Evolutionary conservation across 2,797 vertebrate species (phyloP).

Genomic region (Sphenopsis melanotis): DNA sequence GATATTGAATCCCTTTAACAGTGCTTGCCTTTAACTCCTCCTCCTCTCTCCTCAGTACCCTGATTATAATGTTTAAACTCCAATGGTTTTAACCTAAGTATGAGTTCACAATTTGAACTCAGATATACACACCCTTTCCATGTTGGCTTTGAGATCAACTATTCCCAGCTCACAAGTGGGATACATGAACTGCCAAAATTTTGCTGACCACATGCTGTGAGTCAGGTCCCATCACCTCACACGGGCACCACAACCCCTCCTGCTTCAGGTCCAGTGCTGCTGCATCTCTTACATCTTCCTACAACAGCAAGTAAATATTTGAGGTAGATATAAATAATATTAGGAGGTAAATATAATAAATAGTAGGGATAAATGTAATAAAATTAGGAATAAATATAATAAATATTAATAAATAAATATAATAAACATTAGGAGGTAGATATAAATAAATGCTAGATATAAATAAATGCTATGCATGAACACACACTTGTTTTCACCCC

Average conservation of each 20-base stretch:
- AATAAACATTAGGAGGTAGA: neutral
- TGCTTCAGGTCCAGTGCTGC: neutral
- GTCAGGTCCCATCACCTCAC: accelerated
- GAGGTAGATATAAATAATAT: neutral
- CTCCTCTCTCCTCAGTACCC: neutral
- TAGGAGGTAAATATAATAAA: neutral
- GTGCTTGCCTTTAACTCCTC: neutral
- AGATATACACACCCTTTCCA: neutral
- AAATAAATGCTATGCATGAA: neutral
- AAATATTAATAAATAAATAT: neutral
- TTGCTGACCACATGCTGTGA: accelerated
- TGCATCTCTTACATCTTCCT: neutral
- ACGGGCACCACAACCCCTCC: neutral
- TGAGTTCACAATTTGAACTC: neutral
- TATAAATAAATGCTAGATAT: neutral
- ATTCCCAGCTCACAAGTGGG: neutral
- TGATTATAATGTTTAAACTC: slow-evolving; percentile 1
- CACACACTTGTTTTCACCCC: neutral
- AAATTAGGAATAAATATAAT: neutral
- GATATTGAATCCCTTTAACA: neutral
- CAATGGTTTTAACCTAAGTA: neutral
- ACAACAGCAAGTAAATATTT: neutral
- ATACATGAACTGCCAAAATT: neutral
- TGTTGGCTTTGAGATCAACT: neutral
- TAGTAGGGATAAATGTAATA: neutral